Evolutionary conservation across 2,797 vertebrate genomes (phyloP), one percentile per base, ranked within the genome.

Genomic region (Protosalanx chinensis): DNA sequence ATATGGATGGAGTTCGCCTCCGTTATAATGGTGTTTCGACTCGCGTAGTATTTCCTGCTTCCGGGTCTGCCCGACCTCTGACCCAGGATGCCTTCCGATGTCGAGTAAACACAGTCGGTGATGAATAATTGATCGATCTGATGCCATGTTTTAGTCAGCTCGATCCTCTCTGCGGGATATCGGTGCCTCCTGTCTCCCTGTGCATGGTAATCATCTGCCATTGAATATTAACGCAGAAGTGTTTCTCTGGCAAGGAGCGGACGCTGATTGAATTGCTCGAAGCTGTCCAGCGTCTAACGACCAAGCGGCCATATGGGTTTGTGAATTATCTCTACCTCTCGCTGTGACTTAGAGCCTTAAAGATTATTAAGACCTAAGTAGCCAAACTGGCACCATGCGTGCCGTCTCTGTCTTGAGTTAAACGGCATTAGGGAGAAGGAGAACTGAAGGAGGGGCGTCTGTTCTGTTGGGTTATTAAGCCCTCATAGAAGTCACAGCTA

Each of bases 381-480:
- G 68, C 71, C 78, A 74, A 68, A 72, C 37, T 66, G 41, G 59
- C 49, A 76, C 76, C 51, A 58, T 68, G 63, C 12, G 41, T 46
- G 41, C 41, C 41, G 57, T 79, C 78, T 76, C 77, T 75, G 81
- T 13, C 6, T 18, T 64, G 80, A 73, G 72, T 76, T 77, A 68
- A 0, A 76, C 51, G 80, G 85, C 82, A 79, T 86, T 86, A 87
- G 79, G 84, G 83, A 76, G 71, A 70, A 81, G 84, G 78, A 80
- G 80, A 29, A 84, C 87, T 79, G 84, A 83, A 85, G 84, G 70
- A 76, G 79, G 87, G 91, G 79, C 90, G 90, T 86, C 79, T 83
- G 83, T 88, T 90, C 84, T 84, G 86, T 88, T 79, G 76, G 87
- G 69, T 86, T 90, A 81, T 88, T 91, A 90, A 91, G 79, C 80